Evolutionary conservation across 2,113 vertebrate species (phyloP), one percentile per base, ranked within the genome.

Genomic region (Panthera leo): DNA sequence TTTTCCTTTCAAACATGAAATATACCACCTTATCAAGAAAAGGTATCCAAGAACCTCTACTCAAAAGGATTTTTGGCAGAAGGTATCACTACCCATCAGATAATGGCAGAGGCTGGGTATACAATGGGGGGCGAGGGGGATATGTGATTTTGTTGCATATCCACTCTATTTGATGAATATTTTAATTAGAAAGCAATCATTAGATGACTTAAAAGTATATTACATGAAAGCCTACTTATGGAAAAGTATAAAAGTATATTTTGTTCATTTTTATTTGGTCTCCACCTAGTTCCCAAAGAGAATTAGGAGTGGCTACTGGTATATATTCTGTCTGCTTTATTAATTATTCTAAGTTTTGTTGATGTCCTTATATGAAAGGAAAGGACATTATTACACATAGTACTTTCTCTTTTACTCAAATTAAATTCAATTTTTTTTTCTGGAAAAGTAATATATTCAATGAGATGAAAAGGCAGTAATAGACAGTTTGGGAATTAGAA

Each of bases 301-400:
- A 92, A 78, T 83, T 31, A 65, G 29, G 7, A 42, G 15, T 63
- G 6, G 12, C 15, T 48, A 55, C 25, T 5, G 3, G 5, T 31
- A 2, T 25, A 31, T 13, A 39, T 29, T 94, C n/a, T 13, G 10
- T 80, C 45, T 63, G 5, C 3, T 51, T 31, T n/a, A 93, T 29
- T 61, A 83, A 83, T 84, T 94, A 48, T 42, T 76, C 85, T 15
- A 85, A 63, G 29, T 7, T 80, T 94, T 97, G 10, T 11, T 96
- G 61, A 48, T 53, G 27, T 95, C 39, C 39, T 7, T 58, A 21
- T 58, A 18, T 92, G 78, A 87, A 36, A 25, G 91, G 31, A 73
- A 31, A 75, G 13, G 7, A 18, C 48, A 65, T 55, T 86, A 36
- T 75, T 90, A 29, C 70, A 91, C 2, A 58, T 3, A 1, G 4